These are phyloP conservation scores for Toxostoma redivivum DNA, from an alignment of 2,113 vertebrate species.

Conservation along the genomic window DNA sequence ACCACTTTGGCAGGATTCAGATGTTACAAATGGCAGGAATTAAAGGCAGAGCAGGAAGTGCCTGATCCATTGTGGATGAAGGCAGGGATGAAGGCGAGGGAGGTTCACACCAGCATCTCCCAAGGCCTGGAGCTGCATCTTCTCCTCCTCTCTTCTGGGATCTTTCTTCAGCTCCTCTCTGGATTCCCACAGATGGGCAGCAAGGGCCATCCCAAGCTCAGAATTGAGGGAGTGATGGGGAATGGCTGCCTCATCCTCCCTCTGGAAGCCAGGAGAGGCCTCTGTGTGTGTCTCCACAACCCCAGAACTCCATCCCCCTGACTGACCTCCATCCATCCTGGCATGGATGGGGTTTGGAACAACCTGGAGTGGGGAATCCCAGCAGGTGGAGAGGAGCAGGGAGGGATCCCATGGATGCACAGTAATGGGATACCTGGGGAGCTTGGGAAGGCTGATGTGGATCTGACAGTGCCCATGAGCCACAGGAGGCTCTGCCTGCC, in stretches of 20 bases:
- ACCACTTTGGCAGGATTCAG: not conserved
- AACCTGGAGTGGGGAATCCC: rapidly evolving
- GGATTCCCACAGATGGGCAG: not conserved
- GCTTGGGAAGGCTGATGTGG: not conserved
- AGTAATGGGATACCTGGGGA: rapidly evolving
- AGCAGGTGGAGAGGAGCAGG: not conserved
- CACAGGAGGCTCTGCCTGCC: not conserved
- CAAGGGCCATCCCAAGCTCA: not conserved
- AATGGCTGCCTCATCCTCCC: not conserved
- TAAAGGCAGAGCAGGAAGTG: not conserved
- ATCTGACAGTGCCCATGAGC: not conserved
- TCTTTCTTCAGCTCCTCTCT: not conserved
- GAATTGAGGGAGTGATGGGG: not conserved
- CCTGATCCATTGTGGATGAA: rapidly evolving
- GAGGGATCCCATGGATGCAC: not conserved
- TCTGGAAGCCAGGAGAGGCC: not conserved
- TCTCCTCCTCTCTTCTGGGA: not conserved
- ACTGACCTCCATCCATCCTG: rapidly evolving
- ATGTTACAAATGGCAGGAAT: not conserved
- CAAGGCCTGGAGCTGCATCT: rapidly evolving
- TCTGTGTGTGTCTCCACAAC: not conserved
- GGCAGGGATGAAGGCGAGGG: not conserved
- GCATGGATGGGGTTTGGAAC: not conserved
- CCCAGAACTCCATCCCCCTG: not conserved
- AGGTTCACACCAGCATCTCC: not conserved